Conservation (phyloP, 2,888 invertebrate species). For the Hemicrepidius hirtus region DNA sequence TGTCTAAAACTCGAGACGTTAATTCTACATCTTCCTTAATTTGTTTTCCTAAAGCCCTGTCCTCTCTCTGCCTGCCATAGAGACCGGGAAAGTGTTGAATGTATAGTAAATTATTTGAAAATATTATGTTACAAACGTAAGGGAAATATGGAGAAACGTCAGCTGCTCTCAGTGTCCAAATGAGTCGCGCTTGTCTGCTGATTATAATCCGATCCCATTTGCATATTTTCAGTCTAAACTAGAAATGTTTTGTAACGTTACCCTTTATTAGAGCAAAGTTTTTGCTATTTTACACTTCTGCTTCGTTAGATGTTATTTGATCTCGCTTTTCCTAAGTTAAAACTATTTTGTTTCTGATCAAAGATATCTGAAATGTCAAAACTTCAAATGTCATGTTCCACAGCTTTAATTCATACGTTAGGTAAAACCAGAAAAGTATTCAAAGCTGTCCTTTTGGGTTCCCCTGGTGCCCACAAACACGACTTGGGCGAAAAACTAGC, state of each 20-base stretch:
- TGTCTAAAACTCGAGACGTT: slow-evolving; percentile 47
- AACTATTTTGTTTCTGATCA: not conserved
- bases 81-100: slow-evolving; percentile 39
- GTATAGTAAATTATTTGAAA: slow-evolving; percentile 44
- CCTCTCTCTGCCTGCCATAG: slow-evolving; percentile 9
- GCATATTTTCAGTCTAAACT: slow-evolving; percentile 51
- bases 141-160: slow-evolving; percentile 23
- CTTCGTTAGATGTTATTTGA: slow-evolving; percentile 42
- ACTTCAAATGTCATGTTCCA: no score
- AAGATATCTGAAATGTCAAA: no score
- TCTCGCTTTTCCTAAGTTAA: slow-evolving; percentile 6
- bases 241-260: slow-evolving; percentile 42
- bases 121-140: slow-evolving; percentile 34
- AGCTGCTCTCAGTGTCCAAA: slow-evolving; percentile 40
- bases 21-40: slow-evolving; percentile 46
- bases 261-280: slow-evolving; percentile 38
- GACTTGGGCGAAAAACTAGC: slow-evolving; percentile 2
- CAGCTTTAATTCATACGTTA: not conserved
- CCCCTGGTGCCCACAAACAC: not conserved
- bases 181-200: slow-evolving; percentile 49
- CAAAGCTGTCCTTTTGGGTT: slow-evolving; percentile 12
- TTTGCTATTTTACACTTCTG: slow-evolving; percentile 32
- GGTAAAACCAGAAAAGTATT: not conserved
- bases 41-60: slow-evolving; percentile 43
- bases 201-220: slow-evolving; percentile 50